Conservation (phyloP, 2,888 invertebrate genomes). For the Lymantria dispar region DNA sequence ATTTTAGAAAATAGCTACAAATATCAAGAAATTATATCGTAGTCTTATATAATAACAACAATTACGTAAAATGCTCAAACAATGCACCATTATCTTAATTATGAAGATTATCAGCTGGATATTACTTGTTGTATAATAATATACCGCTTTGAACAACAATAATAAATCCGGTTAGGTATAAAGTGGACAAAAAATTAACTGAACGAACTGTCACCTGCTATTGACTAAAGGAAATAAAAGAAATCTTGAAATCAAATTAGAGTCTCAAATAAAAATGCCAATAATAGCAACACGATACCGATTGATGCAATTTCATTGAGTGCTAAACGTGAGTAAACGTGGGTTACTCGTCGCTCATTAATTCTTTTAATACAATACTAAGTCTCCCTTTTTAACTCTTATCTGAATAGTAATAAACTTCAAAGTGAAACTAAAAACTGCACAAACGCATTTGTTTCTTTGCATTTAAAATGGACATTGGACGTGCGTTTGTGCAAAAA, state of each 20-base stretch:
- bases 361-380: slow-evolving; percentile 45
- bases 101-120: neutral
- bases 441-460: slow-evolving; percentile 38
- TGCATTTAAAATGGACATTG: slow-evolving; percentile 56
- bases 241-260: slow-evolving; percentile 61
- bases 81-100: slow-evolving; percentile 1
- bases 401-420: slow-evolving; percentile 41
- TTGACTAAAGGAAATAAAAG: slow-evolving; percentile 49
- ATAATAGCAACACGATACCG: slow-evolving; percentile 71
- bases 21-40: neutral
- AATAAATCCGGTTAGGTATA: slow-evolving; percentile 9
- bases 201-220: slow-evolving; percentile 57
- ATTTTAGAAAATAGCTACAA: neutral
- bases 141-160: slow-evolving; percentile 3
- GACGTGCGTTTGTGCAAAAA: slow-evolving; percentile 51
- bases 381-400: slow-evolving; percentile 42
- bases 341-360: slow-evolving; percentile 54
- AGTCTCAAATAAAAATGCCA: slow-evolving; percentile 70
- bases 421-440: slow-evolving; percentile 39
- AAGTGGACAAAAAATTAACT: slow-evolving; percentile 34
- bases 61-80: slow-evolving; percentile 4
- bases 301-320: slow-evolving; percentile 78
- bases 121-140: neutral
- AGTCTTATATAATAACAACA: neutral
- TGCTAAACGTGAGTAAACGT: slow-evolving; percentile 77